Conservation (phyloP, 1,140 invertebrate genomes). For the Diorhabda sublineata region DNA sequence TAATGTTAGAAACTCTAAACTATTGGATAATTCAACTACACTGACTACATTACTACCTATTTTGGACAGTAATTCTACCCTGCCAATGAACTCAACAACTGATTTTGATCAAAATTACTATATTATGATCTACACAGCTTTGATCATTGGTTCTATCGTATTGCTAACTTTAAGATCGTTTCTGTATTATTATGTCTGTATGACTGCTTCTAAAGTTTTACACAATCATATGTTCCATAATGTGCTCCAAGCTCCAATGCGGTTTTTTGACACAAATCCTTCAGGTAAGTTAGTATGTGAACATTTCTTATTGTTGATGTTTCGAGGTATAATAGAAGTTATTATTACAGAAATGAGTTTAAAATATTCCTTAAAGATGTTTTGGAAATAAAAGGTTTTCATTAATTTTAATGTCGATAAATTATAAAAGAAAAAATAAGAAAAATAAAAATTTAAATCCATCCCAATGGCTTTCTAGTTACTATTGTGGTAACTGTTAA, state of each 20-base stretch:
- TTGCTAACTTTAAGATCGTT: conserved; percentile 59
- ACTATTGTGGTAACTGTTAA: neutral
- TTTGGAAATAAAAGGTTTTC: no score
- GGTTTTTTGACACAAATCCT: conserved; percentile 61
- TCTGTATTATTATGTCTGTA: conserved; percentile 74
- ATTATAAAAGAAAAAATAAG: neutral
- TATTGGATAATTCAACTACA: neutral
- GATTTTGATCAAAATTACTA: conserved; percentile 22
- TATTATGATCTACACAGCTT: conserved; percentile 40
- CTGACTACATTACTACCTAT: neutral
- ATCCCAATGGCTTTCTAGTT: conserved; percentile 44
- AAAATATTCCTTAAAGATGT: no score
- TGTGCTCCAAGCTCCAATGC: conserved; percentile 64
- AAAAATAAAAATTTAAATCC: no score
- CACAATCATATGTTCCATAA: conserved; percentile 82
- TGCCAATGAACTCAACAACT: neutral
- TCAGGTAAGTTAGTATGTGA: conserved; percentile 36
- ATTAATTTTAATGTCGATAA: no score
- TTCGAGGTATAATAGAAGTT: no score
- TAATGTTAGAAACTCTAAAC: neutral
- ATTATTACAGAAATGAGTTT: no score
- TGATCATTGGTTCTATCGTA: conserved; percentile 42
- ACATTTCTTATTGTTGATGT: no score
- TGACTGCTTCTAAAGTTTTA: conserved; percentile 73
- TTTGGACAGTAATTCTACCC: neutral